These are phyloP conservation scores for Halesus radiatus DNA, from an alignment of 1,140 invertebrate genomes.

Conservation along the genomic window DNA sequence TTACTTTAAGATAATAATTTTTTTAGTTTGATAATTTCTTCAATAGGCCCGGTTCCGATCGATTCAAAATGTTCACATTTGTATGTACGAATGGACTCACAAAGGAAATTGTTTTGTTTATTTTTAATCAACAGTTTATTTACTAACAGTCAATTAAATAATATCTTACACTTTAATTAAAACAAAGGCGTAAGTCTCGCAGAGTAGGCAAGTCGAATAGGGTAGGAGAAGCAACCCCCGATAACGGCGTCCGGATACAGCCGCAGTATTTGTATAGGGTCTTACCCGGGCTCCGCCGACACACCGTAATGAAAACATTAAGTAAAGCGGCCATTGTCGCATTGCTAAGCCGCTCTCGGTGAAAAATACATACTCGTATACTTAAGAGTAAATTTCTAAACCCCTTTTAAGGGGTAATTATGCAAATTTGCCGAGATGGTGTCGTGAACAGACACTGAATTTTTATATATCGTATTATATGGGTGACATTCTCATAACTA, in stretches of 20 bases:
- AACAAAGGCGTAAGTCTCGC: too few species aligned
- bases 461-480: neutral
- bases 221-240: neutral
- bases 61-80: too few species aligned
- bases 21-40: too few species aligned
- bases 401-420: conserved; percentile 39
- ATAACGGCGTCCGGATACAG: neutral
- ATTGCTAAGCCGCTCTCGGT: conserved; percentile 7
- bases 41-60: too few species aligned
- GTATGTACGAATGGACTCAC: too few species aligned
- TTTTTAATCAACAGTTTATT: too few species aligned
- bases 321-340: conserved; percentile 36
- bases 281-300: conserved; percentile 29
- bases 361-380: conserved; percentile 38
- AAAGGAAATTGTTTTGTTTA: too few species aligned
- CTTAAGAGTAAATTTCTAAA: conserved; percentile 38
- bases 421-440: conserved; percentile 27
- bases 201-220: too few species aligned
- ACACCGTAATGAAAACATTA: conserved; percentile 56
- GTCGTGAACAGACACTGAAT: conserved; percentile 2
- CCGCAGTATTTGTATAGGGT: conserved; percentile 53
- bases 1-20: too few species aligned
- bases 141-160: too few species aligned
- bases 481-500: neutral
- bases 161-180: too few species aligned